Percentiles rank a stretch among this genome's conserved stretches.
Conservation (phyloP, 1,140 invertebrate genomes). For the Bathynomus jamesi region DNA sequence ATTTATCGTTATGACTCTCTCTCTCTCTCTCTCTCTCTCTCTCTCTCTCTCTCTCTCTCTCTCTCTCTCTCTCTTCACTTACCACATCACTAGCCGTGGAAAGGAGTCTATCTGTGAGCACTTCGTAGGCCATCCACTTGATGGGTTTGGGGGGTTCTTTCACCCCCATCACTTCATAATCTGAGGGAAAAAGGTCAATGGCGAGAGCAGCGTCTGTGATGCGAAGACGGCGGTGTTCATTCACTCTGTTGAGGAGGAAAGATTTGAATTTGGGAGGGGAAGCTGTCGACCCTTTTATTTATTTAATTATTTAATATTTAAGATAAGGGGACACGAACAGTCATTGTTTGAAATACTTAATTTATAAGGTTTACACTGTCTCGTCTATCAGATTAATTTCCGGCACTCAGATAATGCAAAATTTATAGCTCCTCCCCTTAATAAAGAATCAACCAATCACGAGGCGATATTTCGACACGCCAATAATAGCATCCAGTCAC, state of each 20-base stretch:
- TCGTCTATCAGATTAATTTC: too few relatives aligned
- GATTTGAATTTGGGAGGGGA: too few relatives aligned
- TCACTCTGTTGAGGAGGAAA: conserved; percentile 10
- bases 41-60: background rate
- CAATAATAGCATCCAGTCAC: too few relatives aligned
- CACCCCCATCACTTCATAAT: background rate
- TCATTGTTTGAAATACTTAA: background rate
- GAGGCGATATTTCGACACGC: too few relatives aligned
- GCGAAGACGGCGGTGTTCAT: background rate
- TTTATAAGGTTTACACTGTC: too few relatives aligned
- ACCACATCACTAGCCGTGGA: conserved; percentile 11
- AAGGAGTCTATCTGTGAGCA: background rate
- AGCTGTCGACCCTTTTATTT: too few relatives aligned
- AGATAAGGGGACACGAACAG: background rate
- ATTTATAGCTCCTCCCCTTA: too few relatives aligned
- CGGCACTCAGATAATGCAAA: too few relatives aligned
- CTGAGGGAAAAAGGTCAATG: conserved; percentile 7
- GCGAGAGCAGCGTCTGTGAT: conserved; percentile 10
- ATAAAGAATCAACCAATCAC: too few relatives aligned
- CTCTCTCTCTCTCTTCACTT: background rate
- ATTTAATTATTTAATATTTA: too few relatives aligned
- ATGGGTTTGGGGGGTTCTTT: background rate
- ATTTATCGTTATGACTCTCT: background rate
- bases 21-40: background rate
- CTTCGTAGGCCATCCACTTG: conserved; percentile 13